Percentiles rank a stretch among this genome's conserved stretches.
These are phyloP conservation scores for Valencia hispanica DNA, from an alignment of 2,797 vertebrate genomes.

Conservation along the genomic window DNA sequence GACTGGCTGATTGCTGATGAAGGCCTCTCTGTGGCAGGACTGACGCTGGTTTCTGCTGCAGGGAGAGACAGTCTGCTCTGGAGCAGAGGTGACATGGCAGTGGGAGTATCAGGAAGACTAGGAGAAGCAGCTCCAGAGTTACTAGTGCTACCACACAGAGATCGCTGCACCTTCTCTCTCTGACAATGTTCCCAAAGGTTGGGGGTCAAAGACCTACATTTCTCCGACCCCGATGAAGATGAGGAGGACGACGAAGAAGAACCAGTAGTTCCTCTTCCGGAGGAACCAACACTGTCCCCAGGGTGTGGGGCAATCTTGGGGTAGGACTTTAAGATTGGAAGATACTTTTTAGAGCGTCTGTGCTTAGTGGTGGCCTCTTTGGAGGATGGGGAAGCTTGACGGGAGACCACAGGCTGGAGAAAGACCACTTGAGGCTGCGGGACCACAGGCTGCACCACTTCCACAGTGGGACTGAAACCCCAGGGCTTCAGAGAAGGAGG, in stretches of 20 bases:
- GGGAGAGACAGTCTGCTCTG: slow-evolving; percentile 47
- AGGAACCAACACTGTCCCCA: slow-evolving; percentile 77
- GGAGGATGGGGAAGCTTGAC: slow-evolving; percentile 61
- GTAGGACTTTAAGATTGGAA: slow-evolving; percentile 91
- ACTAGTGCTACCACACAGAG: slow-evolving; percentile 12
- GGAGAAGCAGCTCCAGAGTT: slow-evolving; percentile 42
- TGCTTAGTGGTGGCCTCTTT: slow-evolving; percentile 79
- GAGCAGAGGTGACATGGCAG: slow-evolving; percentile 40
- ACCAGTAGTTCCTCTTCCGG: slow-evolving; percentile 65
- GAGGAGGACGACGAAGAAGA: slow-evolving; percentile 43
- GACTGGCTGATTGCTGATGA: slow-evolving; percentile 35
- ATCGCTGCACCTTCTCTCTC: slow-evolving; percentile 59
- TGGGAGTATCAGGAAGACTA: slow-evolving; percentile 41
- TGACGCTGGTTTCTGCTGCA: slow-evolving; percentile 37
- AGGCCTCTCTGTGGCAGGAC: slow-evolving; percentile 42
- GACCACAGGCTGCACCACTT: slow-evolving; percentile 78
- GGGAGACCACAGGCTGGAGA: slow-evolving; percentile 68
- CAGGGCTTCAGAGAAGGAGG: slow-evolving; percentile 83
- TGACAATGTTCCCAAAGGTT: slow-evolving; percentile 50
- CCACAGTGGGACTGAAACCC: slow-evolving; percentile 80
- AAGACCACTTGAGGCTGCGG: slow-evolving; percentile 75
- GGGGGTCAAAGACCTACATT: slow-evolving; percentile 51
- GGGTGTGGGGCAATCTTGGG: slow-evolving; percentile 93
- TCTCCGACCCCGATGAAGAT: slow-evolving; percentile 56
- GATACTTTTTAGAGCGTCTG: slow-evolving; percentile 84